Conservation (phyloP, 2,113 vertebrate species). For the Tor tambroides region DNA sequence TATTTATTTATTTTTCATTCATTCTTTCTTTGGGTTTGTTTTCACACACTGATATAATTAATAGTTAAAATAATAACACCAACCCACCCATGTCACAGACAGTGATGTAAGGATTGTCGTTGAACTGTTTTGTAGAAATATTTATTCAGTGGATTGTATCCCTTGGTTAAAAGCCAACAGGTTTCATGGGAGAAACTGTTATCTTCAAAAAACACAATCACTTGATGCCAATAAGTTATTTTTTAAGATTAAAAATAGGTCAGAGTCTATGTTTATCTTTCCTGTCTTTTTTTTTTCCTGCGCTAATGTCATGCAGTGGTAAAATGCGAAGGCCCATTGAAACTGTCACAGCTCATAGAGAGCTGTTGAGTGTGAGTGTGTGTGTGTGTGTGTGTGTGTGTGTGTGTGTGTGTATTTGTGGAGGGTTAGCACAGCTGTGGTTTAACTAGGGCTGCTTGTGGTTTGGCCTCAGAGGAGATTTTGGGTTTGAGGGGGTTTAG, state of each 20-base stretch:
- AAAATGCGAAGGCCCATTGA: slow-evolving; percentile 30
- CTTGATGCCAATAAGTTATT: neutral
- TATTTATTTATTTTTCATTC: too few species aligned
- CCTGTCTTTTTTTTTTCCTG: neutral
- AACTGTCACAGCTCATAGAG: slow-evolving; percentile 31
- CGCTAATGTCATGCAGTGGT: neutral
- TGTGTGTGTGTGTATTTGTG: slow-evolving; percentile 39
- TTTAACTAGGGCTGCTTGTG: slow-evolving; percentile 56
- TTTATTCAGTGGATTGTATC: neutral
- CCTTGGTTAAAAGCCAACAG: neutral
- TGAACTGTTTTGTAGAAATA: neutral
- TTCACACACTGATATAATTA: neutral
- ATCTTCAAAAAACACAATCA: neutral
- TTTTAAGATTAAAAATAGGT: neutral
- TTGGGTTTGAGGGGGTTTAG: slow-evolving; percentile 26
- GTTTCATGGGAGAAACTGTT: neutral
- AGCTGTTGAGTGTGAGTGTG: slow-evolving; percentile 20
- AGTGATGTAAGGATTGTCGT: neutral
- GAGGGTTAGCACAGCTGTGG: slow-evolving; percentile 63
- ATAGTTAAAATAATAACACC: neutral
- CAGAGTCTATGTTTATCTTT: neutral
- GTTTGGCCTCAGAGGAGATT: slow-evolving; percentile 52
- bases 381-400: slow-evolving; percentile 35
- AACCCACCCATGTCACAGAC: neutral
- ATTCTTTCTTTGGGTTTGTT: neutral